Evolutionary conservation across 2,888 invertebrate genomes (phyloP), one percentile per base, ranked within the genome.

Genomic region (Campaea margaritaria): DNA sequence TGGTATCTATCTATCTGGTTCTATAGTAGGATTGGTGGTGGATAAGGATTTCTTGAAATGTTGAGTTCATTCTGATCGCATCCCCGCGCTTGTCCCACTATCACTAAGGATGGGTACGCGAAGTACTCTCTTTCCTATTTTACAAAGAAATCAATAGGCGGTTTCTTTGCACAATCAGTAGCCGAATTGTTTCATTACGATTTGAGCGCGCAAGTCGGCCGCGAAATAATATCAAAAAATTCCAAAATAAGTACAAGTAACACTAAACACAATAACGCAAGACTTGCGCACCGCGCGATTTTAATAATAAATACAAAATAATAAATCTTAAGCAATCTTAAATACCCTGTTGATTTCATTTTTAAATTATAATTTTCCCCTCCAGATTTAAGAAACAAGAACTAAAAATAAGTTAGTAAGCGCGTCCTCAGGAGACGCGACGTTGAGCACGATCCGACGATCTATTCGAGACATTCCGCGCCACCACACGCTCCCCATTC

Each of bases 341-440:
- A 90, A 92, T 92, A 92, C 91, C 91, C 92, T 92, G 91, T 92
- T 91, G 89, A 89, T 91, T 91, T 88, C 83, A 85, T 86, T 86
- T 85, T 79, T 75, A 79, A 81, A 73, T 77, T 71, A 82, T 74
- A 72, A 71, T 75, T 79, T 81, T 81, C 76, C 80, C 76, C 75
- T 76, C 79, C 73, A 78, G 82, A 81, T 75, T 75, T 78, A 80
- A 74, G 76, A 79, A 79, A 78, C 64, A 59, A 46, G 49, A 36
- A 47, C 41, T 60, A 63, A 45, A 55, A 59, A 65, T 64, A 63
- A 62, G 59, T 51, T 3, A 62, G 68, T 65, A 50, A 51, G 39
- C 57, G 27, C 59, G 53, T 12, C 27, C 1, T 9, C 5, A 31
- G 10, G 7, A 31, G 31, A 14, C 15, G 44, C 47, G 34, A 8